Evolutionary conservation across 2,113 vertebrate species (phyloP).

Genomic region (Megalops atlanticus): DNA sequence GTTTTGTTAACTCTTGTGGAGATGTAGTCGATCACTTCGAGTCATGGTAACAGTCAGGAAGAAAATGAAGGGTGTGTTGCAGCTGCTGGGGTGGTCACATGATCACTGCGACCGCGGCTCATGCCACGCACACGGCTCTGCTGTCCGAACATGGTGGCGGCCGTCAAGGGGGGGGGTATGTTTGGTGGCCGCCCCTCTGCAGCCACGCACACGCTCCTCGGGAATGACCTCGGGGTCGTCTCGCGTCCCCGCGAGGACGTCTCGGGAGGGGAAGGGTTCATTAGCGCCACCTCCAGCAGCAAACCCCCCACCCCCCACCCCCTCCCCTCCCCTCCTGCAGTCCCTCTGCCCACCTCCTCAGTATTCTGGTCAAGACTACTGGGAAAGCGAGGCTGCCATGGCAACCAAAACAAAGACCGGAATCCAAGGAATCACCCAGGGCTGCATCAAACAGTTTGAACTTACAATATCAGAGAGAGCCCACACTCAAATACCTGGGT

Average conservation of each 20-base stretch:
- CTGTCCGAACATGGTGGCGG: too few relatives aligned
- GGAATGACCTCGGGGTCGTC: background rate
- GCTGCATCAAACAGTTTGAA: background rate
- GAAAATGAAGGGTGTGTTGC: too few relatives aligned
- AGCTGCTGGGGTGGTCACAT: too few relatives aligned
- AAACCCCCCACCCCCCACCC: background rate
- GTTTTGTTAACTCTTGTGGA: too few relatives aligned
- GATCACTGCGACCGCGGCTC: too few relatives aligned
- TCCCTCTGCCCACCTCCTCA: constrained; percentile 12
- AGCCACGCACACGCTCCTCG: background rate
- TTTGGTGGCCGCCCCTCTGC: background rate
- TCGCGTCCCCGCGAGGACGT: background rate
- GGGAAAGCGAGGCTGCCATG: constrained; percentile 25
- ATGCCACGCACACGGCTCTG: too few relatives aligned
- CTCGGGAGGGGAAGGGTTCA: constrained; percentile 5
- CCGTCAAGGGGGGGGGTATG: too few relatives aligned
- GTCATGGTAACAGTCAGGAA: background rate
- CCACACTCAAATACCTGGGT: background rate
- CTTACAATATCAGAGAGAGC: background rate
- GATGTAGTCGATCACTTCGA: too few relatives aligned
- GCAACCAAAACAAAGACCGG: constrained; percentile 31
- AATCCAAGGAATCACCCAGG: constrained; percentile 2
- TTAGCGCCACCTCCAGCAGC: background rate
- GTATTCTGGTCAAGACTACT: constrained; percentile 18
- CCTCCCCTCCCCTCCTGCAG: background rate